Base-by-base conservation (phyloP, 2,113 vertebrate species). In the Tonatia bakeri region DNA sequence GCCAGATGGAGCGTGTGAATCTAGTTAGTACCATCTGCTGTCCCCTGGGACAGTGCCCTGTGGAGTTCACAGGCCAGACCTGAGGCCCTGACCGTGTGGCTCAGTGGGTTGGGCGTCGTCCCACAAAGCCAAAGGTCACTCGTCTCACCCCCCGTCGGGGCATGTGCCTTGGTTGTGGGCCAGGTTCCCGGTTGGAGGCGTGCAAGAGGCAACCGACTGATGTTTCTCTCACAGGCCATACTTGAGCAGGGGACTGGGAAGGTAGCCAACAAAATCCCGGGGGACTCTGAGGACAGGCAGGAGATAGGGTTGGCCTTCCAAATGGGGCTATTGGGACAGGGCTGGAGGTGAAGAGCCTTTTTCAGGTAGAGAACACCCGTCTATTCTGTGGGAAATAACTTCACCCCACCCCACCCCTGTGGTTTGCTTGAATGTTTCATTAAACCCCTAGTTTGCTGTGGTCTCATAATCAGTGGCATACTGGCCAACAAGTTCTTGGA, bases 1-100 rank as follows among this genome's bases (percentile, higher is more conserved):
- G 43, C 56, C 0, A 0, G 94, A 87, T 0, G 76, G 28, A 87
- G 59, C 40, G 0, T 10, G 9, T 22, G 87, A 96, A 82, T 87
- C 95, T 3, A 95, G 97, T 98, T 1, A 96, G 97, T 96, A 72
- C 1, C 50, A 40, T 50, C 59, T 92, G 17, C 10, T 4, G 47
- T 43, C 14, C 4, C 26, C 31, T 14, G 72, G 24, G 50, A 7
- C 5, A 7, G n/a, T 38, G 28, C 36, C 50, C 6, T 0, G 0
- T 7, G 33, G 80, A 10, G 65, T 31, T 40, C 20, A 2, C 16
- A 86, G 86, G 69, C 54, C 65, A 43, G 70, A 40, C 81, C 61
- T 3, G 73, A 64, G 61, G 61, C 61, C 61, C 61, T 31, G 61
- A 15, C 61, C 1, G 61, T 64, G 43, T 43, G 43, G 9, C 43